phyloP scores from a whole-genome alignment of 2,888 invertebrate genomes.

The Eupithecia dodoneata region DNA sequence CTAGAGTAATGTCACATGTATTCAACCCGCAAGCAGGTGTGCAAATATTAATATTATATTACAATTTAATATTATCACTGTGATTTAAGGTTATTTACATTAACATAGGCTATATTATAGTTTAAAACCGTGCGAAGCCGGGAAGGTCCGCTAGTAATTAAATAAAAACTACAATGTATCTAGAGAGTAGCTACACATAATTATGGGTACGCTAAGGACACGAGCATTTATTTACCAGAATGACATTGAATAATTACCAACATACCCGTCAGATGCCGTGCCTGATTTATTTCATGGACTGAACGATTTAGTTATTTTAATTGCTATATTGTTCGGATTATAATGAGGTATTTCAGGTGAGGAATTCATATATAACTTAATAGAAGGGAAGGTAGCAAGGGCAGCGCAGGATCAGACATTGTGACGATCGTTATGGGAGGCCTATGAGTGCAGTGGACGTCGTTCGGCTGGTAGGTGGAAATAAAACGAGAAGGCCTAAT shows the following conservation, averaged over 20 bases:
- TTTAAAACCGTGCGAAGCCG: no score
- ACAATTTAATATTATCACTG: no score
- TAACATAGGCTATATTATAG: no score
- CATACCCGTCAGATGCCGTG: slow-evolving; percentile 34
- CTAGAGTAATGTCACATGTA: no score
- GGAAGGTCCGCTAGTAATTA: not conserved
- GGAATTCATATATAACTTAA: not conserved
- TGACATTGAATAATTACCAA: slow-evolving; percentile 49
- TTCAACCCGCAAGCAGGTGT: no score
- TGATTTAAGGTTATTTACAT: no score
- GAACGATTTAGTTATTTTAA: slow-evolving; percentile 24
- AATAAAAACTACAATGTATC: not conserved
- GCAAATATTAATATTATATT: no score
- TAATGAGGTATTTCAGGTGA: not conserved
- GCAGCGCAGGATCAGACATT: not conserved
- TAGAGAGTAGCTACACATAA: not conserved
- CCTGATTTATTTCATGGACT: slow-evolving; percentile 33
- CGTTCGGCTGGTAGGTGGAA: not conserved
- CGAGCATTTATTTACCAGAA: slow-evolving; percentile 38
- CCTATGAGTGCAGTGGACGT: not conserved
- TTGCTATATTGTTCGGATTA: slow-evolving; percentile 7
- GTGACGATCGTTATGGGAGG: not conserved
- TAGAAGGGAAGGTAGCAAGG: not conserved
- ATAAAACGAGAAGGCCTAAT: not conserved
- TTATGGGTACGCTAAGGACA: slow-evolving; percentile 41